Conservation (phyloP, 2,888 invertebrate genomes). For the Gisinianus flammeolus region DNA sequence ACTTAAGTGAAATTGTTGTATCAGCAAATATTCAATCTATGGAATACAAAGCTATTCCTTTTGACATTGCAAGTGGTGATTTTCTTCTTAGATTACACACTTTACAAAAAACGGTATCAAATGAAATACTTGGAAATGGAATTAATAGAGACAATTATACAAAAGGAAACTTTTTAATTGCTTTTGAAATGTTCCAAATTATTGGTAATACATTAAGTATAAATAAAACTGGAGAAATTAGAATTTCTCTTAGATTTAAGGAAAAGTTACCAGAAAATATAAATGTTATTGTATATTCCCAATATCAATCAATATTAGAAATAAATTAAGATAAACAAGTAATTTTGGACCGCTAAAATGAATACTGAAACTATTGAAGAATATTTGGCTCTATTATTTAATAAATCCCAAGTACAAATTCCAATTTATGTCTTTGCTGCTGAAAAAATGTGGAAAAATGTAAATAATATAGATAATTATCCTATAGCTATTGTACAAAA, state of each 20-base stretch:
- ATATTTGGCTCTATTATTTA: not conserved
- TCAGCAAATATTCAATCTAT: not conserved
- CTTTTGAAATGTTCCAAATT: not conserved
- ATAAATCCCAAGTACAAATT: not conserved
- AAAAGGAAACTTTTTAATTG: not conserved
- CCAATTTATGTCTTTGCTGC: not conserved
- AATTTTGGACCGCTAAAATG: not conserved
- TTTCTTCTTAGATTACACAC: not conserved
- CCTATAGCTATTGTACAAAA: constrained; percentile 1
- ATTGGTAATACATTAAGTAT: not conserved
- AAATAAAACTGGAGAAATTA: constrained; percentile 12
- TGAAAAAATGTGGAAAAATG: not conserved
- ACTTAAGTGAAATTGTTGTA: not conserved
- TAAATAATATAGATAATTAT: not conserved
- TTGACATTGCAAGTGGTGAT: not conserved
- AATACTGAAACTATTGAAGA: not conserved
- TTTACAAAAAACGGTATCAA: not conserved
- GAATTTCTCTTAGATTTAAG: not conserved
- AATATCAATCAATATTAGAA: not conserved
- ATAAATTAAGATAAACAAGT: not conserved
- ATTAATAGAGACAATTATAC: not conserved
- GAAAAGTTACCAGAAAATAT: not conserved
- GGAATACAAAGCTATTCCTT: not conserved
- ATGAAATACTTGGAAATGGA: not conserved
- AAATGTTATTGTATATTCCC: not conserved